Percentiles rank a stretch among this genome's conserved stretches.
These are phyloP conservation scores for Schrankia costaestrigalis DNA, from an alignment of 2,888 invertebrate genomes.

Conservation along the genomic window DNA sequence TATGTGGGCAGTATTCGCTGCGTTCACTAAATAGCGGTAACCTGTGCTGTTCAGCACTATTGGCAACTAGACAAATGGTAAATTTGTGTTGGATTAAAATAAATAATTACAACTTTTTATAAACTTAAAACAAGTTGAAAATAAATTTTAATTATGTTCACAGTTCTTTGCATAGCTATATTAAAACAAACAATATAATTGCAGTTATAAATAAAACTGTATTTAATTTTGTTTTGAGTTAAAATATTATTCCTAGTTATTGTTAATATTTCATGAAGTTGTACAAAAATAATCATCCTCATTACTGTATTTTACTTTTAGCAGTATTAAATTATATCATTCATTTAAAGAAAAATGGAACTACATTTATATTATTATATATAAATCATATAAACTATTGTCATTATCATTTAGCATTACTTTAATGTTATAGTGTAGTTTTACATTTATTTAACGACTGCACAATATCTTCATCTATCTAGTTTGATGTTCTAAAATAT, in stretches of 20 bases:
- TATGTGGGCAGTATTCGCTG: slow-evolving; percentile 99
- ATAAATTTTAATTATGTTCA: too few relatives aligned
- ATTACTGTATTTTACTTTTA: slow-evolving; percentile 18
- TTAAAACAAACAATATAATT: too few relatives aligned
- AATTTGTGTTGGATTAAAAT: slow-evolving; percentile 30
- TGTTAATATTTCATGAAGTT: slow-evolving; percentile 15
- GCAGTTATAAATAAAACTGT: too few relatives aligned
- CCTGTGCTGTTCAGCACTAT: slow-evolving; percentile 24
- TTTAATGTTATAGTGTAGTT: slow-evolving; percentile 20
- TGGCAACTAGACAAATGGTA: slow-evolving; percentile 34
- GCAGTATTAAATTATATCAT: slow-evolving; percentile 38
- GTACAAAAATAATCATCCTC: slow-evolving; percentile 27
- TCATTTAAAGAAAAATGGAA: too few relatives aligned
- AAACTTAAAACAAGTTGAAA: slow-evolving; percentile 26
- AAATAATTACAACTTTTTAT: slow-evolving; percentile 27
- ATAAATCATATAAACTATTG: slow-evolving; percentile 4
- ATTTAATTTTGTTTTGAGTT: too few relatives aligned
- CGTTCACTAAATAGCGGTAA: slow-evolving; percentile 95
- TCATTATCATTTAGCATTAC: slow-evolving; percentile 15
- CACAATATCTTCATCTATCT: slow-evolving; percentile 20
- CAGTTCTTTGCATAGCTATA: too few relatives aligned
- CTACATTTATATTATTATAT: slow-evolving; percentile 11
- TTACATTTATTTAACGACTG: slow-evolving; percentile 26
- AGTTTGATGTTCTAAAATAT: slow-evolving; percentile 13
- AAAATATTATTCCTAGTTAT: slow-evolving; percentile 6